These are phyloP conservation scores for Pontoporia blainvillei DNA, from an alignment of 2,113 vertebrate species.

Conservation along the genomic window DNA sequence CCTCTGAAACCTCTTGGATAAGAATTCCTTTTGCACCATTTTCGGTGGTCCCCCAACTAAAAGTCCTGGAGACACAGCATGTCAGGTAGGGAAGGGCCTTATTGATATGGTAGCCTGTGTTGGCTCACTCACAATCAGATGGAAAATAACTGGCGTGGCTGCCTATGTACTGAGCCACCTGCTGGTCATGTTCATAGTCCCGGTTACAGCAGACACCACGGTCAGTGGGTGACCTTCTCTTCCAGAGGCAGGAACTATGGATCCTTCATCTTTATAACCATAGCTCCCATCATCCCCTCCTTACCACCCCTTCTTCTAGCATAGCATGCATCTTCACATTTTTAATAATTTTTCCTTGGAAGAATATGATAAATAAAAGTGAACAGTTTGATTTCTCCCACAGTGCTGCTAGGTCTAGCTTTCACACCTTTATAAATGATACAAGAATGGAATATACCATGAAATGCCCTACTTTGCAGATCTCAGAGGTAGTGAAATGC, in stretches of 20 bases:
- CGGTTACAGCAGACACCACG: rapidly evolving
- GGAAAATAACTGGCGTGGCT: rapidly evolving
- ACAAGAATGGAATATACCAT: background rate
- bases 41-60: rapidly evolving
- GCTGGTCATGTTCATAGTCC: rapidly evolving
- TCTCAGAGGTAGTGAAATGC: background rate
- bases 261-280: background rate
- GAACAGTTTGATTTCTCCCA: background rate
- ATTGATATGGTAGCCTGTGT: rapidly evolving
- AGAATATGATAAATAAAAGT: background rate
- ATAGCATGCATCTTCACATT: background rate
- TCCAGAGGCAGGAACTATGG: background rate
- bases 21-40: rapidly evolving
- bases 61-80: no score
- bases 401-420: background rate
- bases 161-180: background rate
- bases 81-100: background rate
- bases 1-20: background rate
- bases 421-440: background rate
- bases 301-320: background rate
- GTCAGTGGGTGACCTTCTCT: background rate
- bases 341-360: background rate
- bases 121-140: background rate
- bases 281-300: rapidly evolving
- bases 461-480: background rate